Conservation (phyloP, 2,113 vertebrate genomes). For the Nanger granti region DNA sequence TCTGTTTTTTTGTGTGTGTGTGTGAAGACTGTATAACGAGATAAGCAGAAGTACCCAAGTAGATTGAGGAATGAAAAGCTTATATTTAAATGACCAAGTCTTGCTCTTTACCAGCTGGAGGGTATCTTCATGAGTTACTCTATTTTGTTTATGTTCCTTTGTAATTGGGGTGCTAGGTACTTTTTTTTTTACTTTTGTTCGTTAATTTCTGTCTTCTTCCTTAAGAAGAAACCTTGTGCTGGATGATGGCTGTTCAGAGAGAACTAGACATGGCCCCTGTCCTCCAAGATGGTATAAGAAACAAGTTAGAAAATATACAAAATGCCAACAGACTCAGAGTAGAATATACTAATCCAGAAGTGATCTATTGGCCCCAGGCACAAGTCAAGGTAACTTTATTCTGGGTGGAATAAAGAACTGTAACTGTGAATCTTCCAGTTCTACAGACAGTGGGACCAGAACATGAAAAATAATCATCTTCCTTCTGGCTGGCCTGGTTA, state of each 20-base stretch:
- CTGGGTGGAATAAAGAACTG: neutral
- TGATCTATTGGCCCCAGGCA: too few species aligned
- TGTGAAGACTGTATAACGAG: neutral
- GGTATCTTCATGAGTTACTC: neutral
- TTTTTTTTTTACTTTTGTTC: neutral
- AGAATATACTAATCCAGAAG: neutral
- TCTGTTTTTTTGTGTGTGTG: neutral
- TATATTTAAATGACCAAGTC: neutral
- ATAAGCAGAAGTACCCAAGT: slow-evolving; percentile 7
- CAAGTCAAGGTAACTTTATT: neutral
- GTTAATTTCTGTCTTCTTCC: neutral
- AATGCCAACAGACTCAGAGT: neutral
- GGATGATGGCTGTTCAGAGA: neutral
- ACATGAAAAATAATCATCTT: neutral
- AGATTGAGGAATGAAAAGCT: neutral
- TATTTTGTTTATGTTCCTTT: neutral
- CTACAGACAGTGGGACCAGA: neutral
- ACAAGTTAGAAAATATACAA: neutral
- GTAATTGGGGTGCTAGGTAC: neutral
- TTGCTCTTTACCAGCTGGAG: neutral
- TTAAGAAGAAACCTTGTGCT: neutral
- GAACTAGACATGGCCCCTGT: neutral
- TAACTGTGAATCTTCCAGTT: neutral
- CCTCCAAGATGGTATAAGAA: neutral
- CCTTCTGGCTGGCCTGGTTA: neutral